These are phyloP conservation scores for Artemia sp. DNA, from an alignment of 2,888 invertebrate species.

Conservation along the genomic window DNA sequence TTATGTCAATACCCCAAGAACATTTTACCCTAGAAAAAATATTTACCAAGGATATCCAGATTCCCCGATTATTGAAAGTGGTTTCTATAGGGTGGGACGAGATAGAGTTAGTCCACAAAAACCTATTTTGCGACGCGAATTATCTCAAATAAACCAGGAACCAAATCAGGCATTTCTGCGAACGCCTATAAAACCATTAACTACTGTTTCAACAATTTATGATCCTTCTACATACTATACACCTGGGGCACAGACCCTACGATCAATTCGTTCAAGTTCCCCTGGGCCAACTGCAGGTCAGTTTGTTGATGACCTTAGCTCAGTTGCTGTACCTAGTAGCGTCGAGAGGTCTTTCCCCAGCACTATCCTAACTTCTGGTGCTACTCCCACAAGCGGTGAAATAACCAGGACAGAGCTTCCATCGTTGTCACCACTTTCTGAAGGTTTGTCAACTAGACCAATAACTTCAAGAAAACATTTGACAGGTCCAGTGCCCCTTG, in stretches of 20 bases:
- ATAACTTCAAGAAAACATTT: slow-evolving; percentile 23
- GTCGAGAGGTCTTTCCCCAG: slow-evolving; percentile 59
- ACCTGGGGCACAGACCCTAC: slow-evolving; percentile 13
- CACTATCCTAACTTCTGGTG: slow-evolving; percentile 26
- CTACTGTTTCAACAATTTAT: slow-evolving; percentile 37
- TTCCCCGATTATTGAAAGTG: slow-evolving; percentile 23
- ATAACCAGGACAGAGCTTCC: slow-evolving; percentile 50
- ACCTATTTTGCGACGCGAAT: slow-evolving; percentile 17
- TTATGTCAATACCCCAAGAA: slow-evolving; percentile 13
- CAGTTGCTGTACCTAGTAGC: slow-evolving; percentile 59
- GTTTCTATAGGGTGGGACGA: slow-evolving; percentile 24
- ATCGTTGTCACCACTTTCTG: slow-evolving; percentile 32
- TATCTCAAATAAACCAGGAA: not conserved
- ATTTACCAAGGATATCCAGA: slow-evolving; percentile 6
- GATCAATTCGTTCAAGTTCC: slow-evolving; percentile 41
- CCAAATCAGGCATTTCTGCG: slow-evolving; percentile 22
- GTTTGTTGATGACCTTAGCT: slow-evolving; percentile 49
- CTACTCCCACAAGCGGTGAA: not conserved
- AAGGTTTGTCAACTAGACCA: slow-evolving; percentile 26
- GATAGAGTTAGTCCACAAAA: slow-evolving; percentile 24
- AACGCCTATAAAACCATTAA: slow-evolving; percentile 32
- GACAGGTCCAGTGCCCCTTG: slow-evolving; percentile 22
- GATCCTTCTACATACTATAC: slow-evolving; percentile 9
- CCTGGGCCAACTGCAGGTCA: slow-evolving; percentile 43
- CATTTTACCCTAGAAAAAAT: slow-evolving; percentile 11